phyloP scores from a whole-genome alignment of 2,113 vertebrate genomes.

The Elephantulus edwardii region DNA sequence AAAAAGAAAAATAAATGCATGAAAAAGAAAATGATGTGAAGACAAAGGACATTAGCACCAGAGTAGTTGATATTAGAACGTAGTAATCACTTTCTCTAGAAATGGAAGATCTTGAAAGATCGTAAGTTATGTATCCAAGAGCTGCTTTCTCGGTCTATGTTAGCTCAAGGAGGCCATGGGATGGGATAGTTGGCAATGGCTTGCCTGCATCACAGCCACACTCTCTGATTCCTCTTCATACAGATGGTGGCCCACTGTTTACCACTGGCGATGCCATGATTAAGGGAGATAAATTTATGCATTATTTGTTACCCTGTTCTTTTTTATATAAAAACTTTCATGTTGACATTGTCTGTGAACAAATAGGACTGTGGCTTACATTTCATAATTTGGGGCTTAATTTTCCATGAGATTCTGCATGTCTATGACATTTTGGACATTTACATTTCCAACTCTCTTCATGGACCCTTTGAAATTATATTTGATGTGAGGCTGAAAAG shows the following conservation, averaged over 20 bases:
- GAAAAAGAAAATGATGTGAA: too few relatives aligned
- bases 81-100: background rate
- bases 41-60: too few relatives aligned
- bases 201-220: background rate
- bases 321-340: background rate
- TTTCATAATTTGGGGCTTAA: background rate
- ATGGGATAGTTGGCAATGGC: background rate
- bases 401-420: background rate
- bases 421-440: background rate
- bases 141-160: background rate
- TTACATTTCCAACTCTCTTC: background rate
- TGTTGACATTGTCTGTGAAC: background rate
- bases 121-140: background rate
- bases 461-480: background rate
- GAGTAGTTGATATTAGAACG: background rate
- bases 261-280: background rate
- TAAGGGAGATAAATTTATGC: background rate
- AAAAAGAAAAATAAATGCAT: background rate
- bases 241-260: background rate
- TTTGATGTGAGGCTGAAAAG: too few relatives aligned
- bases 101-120: background rate
- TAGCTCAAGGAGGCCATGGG: background rate
- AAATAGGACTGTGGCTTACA: background rate
- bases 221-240: too few relatives aligned
- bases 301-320: background rate